Evolutionary conservation across 2,797 vertebrate genomes (phyloP).

Genomic region (Menidia menidia): DNA sequence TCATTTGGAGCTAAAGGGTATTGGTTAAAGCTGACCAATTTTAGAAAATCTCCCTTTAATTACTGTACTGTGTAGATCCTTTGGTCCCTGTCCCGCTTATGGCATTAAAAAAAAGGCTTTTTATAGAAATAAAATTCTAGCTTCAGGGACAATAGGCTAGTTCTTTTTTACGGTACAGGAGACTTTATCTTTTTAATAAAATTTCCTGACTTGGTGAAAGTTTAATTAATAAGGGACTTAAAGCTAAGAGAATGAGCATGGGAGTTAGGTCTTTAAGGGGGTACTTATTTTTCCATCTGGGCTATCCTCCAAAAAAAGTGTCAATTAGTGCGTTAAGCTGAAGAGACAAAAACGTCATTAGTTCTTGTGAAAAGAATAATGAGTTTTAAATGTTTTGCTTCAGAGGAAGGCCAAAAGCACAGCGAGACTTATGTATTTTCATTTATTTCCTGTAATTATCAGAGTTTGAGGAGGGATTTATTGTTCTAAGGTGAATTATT

Average conservation of each 20-base stretch:
- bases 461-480: constrained; percentile 70
- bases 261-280: constrained; percentile 86
- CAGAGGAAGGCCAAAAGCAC: constrained; percentile 75
- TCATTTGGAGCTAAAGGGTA: constrained; percentile 61
- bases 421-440: constrained; percentile 75
- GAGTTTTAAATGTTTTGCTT: constrained; percentile 86
- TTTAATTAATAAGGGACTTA: constrained; percentile 89
- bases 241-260: constrained; percentile 82
- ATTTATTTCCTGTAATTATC: constrained; percentile 76
- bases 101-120: constrained; percentile 79
- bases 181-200: constrained; percentile 86
- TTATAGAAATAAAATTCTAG: constrained; percentile 79
- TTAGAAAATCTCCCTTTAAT: constrained; percentile 75
- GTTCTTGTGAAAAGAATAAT: constrained; percentile 87
- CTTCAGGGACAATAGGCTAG: constrained; percentile 79
- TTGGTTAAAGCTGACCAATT: constrained; percentile 77
- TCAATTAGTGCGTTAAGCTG: constrained; percentile 88
- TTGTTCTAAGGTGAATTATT: constrained; percentile 62
- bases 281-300: constrained; percentile 88
- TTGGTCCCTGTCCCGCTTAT: constrained; percentile 64
- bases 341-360: constrained; percentile 87
- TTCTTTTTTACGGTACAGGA: constrained; percentile 77
- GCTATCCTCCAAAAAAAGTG: constrained; percentile 87
- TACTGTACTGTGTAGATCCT: constrained; percentile 69
- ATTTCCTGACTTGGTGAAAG: constrained; percentile 85